Conservation (phyloP, 1,140 invertebrate species). For the Cyclina sinensis region DNA sequence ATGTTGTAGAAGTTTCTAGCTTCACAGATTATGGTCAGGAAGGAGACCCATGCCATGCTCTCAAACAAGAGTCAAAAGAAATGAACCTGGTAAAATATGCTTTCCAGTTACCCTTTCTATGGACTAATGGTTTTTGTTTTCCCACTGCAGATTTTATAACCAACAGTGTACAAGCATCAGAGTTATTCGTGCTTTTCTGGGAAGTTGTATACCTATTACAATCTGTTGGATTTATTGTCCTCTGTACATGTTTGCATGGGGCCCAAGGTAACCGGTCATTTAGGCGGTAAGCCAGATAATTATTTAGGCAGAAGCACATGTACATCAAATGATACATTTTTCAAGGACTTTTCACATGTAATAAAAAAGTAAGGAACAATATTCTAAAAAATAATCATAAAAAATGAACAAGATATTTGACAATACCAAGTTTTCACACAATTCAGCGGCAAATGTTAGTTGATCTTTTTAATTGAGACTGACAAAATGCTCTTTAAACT, state of each 20-base stretch:
- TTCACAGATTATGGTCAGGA: constrained; percentile 60
- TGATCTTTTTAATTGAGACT: background rate
- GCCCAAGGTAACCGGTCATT: background rate
- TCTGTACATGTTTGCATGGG: constrained; percentile 60
- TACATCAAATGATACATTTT: background rate
- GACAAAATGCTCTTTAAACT: background rate
- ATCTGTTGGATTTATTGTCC: constrained; percentile 48
- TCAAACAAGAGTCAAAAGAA: constrained; percentile 30
- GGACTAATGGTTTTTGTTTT: constrained; percentile 67
- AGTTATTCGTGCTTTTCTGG: constrained; percentile 65
- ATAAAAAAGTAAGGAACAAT: background rate
- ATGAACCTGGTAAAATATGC: constrained; percentile 58
- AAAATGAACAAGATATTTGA: too few species aligned
- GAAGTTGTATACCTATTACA: constrained; percentile 48
- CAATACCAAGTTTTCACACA: too few species aligned
- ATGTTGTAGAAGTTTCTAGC: constrained; percentile 41
- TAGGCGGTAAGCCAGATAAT: background rate
- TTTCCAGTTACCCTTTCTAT: constrained; percentile 66
- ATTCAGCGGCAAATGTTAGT: too few species aligned
- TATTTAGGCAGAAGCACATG: background rate
- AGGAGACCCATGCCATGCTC: background rate
- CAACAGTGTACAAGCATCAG: constrained; percentile 34
- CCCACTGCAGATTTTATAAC: constrained; percentile 68
- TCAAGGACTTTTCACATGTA: background rate
- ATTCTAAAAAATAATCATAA: too few species aligned